Conservation (phyloP, 1,140 invertebrate genomes). For the Drosophila serrata region DNA sequence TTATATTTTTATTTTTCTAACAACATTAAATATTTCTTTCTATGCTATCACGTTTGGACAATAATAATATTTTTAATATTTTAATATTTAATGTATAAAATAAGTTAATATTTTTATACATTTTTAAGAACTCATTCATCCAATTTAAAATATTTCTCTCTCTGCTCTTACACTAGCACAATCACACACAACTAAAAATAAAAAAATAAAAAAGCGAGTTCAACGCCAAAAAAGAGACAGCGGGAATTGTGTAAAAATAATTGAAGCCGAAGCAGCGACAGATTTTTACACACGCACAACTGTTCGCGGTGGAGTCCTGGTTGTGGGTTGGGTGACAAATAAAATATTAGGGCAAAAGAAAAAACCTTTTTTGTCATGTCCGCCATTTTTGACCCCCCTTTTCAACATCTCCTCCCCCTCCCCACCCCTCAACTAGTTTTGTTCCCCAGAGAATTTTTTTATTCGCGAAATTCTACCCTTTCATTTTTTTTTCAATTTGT, state of each 20-base stretch:
- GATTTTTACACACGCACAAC: conserved; percentile 69
- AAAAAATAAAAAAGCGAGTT: conserved; percentile 38
- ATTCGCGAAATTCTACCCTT: conserved; percentile 35
- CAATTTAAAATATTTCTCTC: conserved; percentile 4
- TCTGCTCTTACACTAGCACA: conserved; percentile 23
- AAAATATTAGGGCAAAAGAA: conserved; percentile 57
- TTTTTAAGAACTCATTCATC: neutral
- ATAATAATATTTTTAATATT: too few relatives aligned
- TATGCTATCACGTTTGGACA: too few relatives aligned
- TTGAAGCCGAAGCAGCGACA: conserved; percentile 76
- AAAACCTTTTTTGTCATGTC: conserved; percentile 67
- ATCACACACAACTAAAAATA: conserved; percentile 27
- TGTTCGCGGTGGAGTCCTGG: neutral
- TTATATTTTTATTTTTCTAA: too few relatives aligned
- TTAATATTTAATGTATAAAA: too few relatives aligned
- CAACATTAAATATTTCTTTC: too few relatives aligned
- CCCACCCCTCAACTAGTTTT: conserved; percentile 26
- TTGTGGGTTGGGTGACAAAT: conserved; percentile 32
- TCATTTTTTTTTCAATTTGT: conserved; percentile 64
- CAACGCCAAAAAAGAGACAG: conserved; percentile 62
- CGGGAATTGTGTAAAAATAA: conserved; percentile 81
- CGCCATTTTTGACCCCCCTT: conserved; percentile 6
- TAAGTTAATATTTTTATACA: too few relatives aligned
- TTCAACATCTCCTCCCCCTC: too few relatives aligned
- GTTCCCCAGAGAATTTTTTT: conserved; percentile 37